Conservation (phyloP, 2,888 invertebrate species). For the Drosophila setosimentum region DNA sequence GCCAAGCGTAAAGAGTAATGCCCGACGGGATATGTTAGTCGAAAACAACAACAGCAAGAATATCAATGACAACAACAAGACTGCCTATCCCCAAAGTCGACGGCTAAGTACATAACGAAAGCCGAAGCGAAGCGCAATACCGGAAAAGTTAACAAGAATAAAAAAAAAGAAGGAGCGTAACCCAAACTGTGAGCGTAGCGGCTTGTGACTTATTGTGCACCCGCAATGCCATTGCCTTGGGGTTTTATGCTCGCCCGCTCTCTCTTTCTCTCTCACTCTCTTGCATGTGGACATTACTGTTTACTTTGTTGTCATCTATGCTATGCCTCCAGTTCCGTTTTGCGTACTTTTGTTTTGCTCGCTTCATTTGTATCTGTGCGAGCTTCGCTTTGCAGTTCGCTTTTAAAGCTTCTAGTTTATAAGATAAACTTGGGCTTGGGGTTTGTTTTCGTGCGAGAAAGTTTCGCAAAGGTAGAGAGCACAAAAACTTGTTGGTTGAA, state of each 20-base stretch:
- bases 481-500: constrained; percentile 68
- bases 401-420: constrained; percentile 18
- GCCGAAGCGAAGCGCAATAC: constrained; percentile 48
- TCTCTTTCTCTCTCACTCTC: constrained; percentile 9
- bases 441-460: constrained; percentile 26
- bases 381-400: constrained; percentile 36
- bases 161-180: constrained; percentile 13
- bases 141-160: constrained; percentile 54
- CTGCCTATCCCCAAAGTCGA: constrained; percentile 20
- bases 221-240: constrained; percentile 11
- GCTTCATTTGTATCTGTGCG: constrained; percentile 47
- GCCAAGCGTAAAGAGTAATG: constrained; percentile 65
- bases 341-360: constrained; percentile 76
- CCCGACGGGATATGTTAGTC: constrained; percentile 59
- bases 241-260: constrained; percentile 2
- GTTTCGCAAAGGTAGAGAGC: constrained; percentile 46
- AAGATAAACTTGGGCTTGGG: constrained; percentile 25
- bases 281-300: constrained; percentile 36
- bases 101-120: constrained; percentile 44
- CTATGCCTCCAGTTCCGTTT: constrained; percentile 34
- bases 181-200: constrained; percentile 15
- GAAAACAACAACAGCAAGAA: constrained; percentile 28
- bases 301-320: constrained; percentile 54
- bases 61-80: constrained; percentile 20
- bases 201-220: constrained; percentile 36